phyloP scores from a whole-genome alignment of 2,888 invertebrate species.

The Agapostemon virescens region DNA sequence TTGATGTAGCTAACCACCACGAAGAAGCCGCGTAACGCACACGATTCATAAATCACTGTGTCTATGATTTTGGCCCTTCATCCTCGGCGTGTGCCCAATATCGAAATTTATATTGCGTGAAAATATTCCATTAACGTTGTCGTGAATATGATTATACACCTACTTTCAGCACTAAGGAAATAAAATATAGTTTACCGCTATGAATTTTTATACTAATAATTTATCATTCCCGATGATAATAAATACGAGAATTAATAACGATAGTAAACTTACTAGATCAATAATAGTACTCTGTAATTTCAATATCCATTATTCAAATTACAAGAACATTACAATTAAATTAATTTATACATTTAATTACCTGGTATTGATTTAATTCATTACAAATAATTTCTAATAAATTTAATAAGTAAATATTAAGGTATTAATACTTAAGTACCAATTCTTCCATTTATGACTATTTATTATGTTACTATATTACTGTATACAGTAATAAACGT shows the following conservation, averaged over 20 bases:
- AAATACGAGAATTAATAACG: neutral
- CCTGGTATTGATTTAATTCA: too few relatives aligned
- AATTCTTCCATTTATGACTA: too few relatives aligned
- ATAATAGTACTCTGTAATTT: too few relatives aligned
- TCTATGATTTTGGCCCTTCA: constrained; percentile 29
- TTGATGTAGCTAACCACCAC: constrained; percentile 27
- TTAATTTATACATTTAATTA: too few relatives aligned
- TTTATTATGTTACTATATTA: too few relatives aligned
- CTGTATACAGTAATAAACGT: too few relatives aligned
- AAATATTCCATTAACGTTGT: neutral
- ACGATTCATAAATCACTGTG: constrained; percentile 42
- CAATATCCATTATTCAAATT: too few relatives aligned
- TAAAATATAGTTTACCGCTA: neutral
- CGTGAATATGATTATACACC: neutral
- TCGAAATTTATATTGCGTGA: constrained; percentile 20
- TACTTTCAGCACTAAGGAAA: neutral
- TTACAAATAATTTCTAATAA: too few relatives aligned
- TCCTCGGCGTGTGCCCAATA: constrained; percentile 13
- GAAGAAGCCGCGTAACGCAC: constrained; percentile 19
- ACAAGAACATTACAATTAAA: too few relatives aligned
- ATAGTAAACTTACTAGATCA: too few relatives aligned
- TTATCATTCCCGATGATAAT: neutral
- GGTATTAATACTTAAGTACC: too few relatives aligned
- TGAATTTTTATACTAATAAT: neutral
- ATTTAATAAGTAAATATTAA: too few relatives aligned